Base-by-base conservation (phyloP, 2,888 invertebrate genomes). In the Magallana nippona region DNA sequence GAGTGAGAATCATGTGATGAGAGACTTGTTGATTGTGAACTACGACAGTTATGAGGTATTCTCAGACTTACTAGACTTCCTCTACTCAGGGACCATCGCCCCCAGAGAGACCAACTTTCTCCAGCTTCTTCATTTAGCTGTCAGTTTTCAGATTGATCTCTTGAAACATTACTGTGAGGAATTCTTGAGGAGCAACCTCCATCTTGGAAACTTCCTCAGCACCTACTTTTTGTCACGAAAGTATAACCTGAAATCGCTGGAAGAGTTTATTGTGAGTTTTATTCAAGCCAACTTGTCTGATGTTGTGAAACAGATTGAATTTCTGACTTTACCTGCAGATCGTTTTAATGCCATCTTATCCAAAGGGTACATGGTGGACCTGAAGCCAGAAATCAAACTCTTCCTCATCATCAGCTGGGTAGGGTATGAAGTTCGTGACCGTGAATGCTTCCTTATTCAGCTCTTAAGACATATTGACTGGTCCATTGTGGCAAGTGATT, bases 101-200 rank as follows among this genome's bases (percentile, higher is more conserved):
- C 95, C 96, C 82, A 95, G 96, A 89, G 95, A 95, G 89, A 94
- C 95, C 56, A 96, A 95, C 92, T 96, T 96, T 56, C 95, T 95
- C 82, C 96, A 96, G 93, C 92, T 96, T 79, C 93, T 96, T 77
- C 94, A 95, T 88, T 93, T 96, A 83, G 95, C 96, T 17, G 96
- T 96, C 93, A 95, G 96, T 92, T 96, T 96, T 92, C 94, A 96
- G 90, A 95, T 96, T 84, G 94, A 95, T 57, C 91, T 93, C 55
- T 93, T 96, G 87, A 96, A 96, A 91, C 94, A 94, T 87, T 95
- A 96, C 91, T 96, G 96, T 94, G 95, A 96, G 84, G 96, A 96
- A 90, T 96, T 95, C 90, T 93, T 96, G 89, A 95, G 96, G 87
- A 94, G 95, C 82, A 96, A 96, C 93, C 91, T 96, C 87, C 95